Percentiles rank a stretch among this genome's conserved stretches.
These are phyloP conservation scores for Accipiter virgatus DNA, from an alignment of 2,113 vertebrate genomes.

Conservation along the genomic window DNA sequence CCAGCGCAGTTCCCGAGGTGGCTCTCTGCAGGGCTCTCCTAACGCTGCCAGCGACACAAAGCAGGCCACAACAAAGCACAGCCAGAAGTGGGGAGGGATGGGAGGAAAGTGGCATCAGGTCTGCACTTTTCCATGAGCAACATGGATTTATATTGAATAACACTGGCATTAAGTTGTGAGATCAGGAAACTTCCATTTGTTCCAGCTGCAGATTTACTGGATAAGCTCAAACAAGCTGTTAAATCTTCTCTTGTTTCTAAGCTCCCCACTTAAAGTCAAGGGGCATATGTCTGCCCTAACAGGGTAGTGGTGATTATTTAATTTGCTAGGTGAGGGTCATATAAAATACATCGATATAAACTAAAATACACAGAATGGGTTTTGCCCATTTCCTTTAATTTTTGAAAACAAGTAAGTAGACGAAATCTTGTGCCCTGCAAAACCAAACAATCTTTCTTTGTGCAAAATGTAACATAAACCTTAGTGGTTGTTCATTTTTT, in stretches of 20 bases:
- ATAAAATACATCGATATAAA: background rate
- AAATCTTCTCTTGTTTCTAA: background rate
- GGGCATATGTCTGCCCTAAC: background rate
- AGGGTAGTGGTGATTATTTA: background rate
- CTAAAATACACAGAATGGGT: background rate
- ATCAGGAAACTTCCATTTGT: background rate
- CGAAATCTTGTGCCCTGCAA: slow-evolving; percentile 74
- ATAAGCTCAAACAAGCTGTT: background rate
- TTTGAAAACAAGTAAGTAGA: slow-evolving; percentile 87
- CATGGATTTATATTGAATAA: background rate
- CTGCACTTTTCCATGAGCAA: background rate
- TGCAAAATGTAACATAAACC: slow-evolving; percentile 79
- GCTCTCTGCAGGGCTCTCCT: background rate
- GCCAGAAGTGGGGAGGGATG: background rate
- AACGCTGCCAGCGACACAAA: background rate
- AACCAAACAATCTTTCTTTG: slow-evolving; percentile 75
- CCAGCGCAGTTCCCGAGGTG: fast-evolving
- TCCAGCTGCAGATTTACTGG: background rate
- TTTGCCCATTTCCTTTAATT: slow-evolving; percentile 80
- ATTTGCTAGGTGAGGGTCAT: background rate
- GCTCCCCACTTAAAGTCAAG: background rate
- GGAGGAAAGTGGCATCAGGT: background rate
- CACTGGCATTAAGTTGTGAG: background rate
- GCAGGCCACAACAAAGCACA: background rate
- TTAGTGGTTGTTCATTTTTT: slow-evolving; percentile 20